Evolutionary conservation across 2,113 vertebrate species (phyloP), one percentile per base, ranked within the genome.

Genomic region (Heterotis niloticus): DNA sequence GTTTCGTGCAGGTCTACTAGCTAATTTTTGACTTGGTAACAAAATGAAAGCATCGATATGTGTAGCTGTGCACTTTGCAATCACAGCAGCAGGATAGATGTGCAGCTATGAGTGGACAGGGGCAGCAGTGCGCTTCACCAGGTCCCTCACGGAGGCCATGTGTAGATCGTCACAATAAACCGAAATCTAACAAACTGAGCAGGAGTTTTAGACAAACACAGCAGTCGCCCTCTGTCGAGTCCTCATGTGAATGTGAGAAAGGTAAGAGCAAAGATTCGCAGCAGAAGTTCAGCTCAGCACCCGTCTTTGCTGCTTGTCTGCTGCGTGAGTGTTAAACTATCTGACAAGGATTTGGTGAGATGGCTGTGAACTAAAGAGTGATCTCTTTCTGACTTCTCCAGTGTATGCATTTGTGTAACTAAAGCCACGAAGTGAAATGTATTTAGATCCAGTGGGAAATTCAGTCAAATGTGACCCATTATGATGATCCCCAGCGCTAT

Each of bases 161-260:
- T 4, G n/a, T n/a, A 76, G 54, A 34, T 3, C 26, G 72, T 0
- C 84, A 76, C 75, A 24, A n/a, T 23, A 85, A 78, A 62, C 23
- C 67, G 9, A 86, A 79, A 82, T 72, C 78, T 3, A 92, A 89
- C 84, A 89, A 86, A 0, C 84, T 92, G 80, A 90, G 86, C 44
- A 85, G 88, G 24, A 89, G 83, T 7, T 81, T 81, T 51, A 86
- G 82, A 62, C 81, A 12, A 64, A 85, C 75, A 5, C 83, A 85
- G 57, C 66, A 73, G 77, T 29, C 64, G 16, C 68, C 83, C 14
- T 11, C 10, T 0, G 66, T 77, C 0, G 64, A 64, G 17, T 57
- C 82, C 20, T 74, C 81, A 0, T 12, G 1, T 72, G 75, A 23
- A 24, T 59, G 71, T 1, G 54, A 11, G 12, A 5, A 64, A n/a